phyloP scores from a whole-genome alignment of 2,113 vertebrate genomes.

The Salminus brasiliensis region DNA sequence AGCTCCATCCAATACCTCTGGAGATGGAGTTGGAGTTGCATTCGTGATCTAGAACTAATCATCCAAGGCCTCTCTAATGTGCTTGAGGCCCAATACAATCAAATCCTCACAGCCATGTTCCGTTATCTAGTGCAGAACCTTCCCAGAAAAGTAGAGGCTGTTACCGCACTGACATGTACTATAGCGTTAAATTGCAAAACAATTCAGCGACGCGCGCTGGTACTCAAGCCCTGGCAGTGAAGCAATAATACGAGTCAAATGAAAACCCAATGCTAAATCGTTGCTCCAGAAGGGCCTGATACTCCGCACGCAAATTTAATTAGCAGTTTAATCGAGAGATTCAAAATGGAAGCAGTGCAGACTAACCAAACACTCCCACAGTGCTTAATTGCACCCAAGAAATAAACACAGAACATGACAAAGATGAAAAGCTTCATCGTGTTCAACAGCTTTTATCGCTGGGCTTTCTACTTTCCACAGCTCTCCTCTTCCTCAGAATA shows the following conservation, averaged over 20 bases:
- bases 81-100: no score
- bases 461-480: neutral
- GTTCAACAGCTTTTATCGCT: slow-evolving; percentile 20
- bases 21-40: no score
- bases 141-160: no score
- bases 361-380: neutral
- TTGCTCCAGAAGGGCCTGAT: neutral
- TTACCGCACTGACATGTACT: no score
- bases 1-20: no score
- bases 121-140: no score
- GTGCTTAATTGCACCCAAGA: slow-evolving; percentile 14
- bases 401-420: slow-evolving; percentile 23
- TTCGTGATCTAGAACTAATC: no score
- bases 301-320: slow-evolving; percentile 36
- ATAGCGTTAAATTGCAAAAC: neutral
- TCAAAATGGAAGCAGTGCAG: slow-evolving; percentile 8
- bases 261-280: neutral
- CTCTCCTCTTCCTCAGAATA: slow-evolving; percentile 1
- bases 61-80: no score
- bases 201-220: neutral
- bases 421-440: slow-evolving; percentile 27
- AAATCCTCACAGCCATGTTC: no score
- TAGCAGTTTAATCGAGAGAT: neutral
- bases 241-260: neutral
- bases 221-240: neutral